These are phyloP conservation scores for Leucopternis melanops DNA, from an alignment of 2,113 vertebrate genomes.

Conservation along the genomic window DNA sequence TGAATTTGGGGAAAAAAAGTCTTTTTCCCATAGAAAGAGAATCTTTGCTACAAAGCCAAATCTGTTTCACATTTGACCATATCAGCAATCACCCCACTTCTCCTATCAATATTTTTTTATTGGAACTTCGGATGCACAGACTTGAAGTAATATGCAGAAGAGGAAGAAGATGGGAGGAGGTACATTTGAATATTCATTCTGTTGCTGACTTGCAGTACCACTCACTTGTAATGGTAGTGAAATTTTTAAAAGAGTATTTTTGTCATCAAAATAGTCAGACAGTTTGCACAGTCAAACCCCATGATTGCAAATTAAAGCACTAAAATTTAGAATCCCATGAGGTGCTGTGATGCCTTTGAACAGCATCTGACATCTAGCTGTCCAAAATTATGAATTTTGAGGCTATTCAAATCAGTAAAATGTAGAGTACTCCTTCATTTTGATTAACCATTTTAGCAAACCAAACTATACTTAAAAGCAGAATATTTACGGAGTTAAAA, in stretches of 20 bases:
- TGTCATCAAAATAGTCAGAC: background rate
- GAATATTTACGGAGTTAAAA: background rate
- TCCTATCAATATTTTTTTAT: background rate
- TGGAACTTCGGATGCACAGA: background rate
- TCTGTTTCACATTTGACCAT: background rate
- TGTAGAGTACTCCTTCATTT: background rate
- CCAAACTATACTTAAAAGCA: background rate
- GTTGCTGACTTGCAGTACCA: background rate
- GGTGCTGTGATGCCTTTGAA: background rate
- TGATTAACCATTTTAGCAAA: background rate
- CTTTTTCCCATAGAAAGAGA: background rate
- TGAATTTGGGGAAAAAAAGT: background rate
- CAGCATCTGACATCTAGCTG: background rate
- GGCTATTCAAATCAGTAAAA: background rate
- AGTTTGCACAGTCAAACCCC: background rate
- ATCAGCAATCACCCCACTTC: background rate
- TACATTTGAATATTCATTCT: background rate
- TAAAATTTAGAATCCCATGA: background rate
- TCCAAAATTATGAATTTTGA: background rate
- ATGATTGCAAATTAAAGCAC: background rate
- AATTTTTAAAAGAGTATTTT: background rate
- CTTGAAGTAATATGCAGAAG: background rate
- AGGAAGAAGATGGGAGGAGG: background rate
- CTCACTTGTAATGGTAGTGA: background rate
- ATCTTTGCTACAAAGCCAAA: background rate